phyloP scores from a whole-genome alignment of 2,797 vertebrate genomes.

The Acrossocheilus fasciatus region DNA sequence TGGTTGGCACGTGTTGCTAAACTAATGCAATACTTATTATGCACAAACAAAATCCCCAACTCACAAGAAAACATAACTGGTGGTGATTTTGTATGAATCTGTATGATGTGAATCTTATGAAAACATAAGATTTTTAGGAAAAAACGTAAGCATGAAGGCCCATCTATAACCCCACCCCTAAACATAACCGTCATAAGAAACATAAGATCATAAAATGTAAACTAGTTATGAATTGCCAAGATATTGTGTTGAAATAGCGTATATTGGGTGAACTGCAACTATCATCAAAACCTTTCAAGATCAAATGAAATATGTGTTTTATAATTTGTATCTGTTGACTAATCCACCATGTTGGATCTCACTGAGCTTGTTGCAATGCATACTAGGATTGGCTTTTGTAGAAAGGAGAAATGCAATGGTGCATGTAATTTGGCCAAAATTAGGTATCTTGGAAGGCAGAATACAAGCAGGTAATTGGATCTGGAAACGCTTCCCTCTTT shows the following conservation, averaged over 20 bases:
- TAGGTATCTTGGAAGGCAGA: neutral
- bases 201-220: neutral
- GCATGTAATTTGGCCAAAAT: neutral
- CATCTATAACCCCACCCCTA: neutral
- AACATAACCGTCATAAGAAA: neutral
- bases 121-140: neutral
- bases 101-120: neutral
- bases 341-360: neutral
- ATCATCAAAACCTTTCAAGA: neutral
- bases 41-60: neutral
- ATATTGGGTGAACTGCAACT: neutral
- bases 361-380: neutral
- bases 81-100: neutral
- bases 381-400: neutral
- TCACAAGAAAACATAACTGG: neutral
- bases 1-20: neutral
- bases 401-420: neutral
- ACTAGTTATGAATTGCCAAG: neutral
- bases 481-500: neutral
- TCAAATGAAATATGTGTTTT: neutral
- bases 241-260: neutral
- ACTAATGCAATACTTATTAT: neutral
- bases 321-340: neutral
- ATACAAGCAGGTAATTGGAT: neutral
- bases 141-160: no score